A percentile compares a stretch with the other conserved stretches of the same genome.
These are phyloP conservation scores for Parochlus steinenii DNA, from an alignment of 2,888 invertebrate genomes.

Conservation along the genomic window DNA sequence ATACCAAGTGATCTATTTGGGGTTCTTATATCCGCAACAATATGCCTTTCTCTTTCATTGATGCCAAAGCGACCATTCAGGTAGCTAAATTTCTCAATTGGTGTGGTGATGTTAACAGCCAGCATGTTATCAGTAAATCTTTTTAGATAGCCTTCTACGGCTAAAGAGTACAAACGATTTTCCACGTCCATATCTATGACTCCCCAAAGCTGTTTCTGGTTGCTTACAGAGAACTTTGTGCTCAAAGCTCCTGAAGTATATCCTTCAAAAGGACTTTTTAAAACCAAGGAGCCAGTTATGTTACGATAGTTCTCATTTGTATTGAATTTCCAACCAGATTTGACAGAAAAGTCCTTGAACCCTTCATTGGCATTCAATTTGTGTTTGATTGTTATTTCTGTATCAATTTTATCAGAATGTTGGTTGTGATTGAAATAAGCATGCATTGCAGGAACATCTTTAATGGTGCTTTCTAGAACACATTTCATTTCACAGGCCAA, in stretches of 20 bases:
- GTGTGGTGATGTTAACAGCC: conserved; percentile 57
- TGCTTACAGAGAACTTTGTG: conserved; percentile 45
- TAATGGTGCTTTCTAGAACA: conserved; percentile 39
- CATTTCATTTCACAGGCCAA: conserved; percentile 34
- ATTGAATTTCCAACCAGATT: conserved; percentile 51
- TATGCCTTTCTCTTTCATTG: conserved; percentile 48
- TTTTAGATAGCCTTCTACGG: conserved; percentile 50
- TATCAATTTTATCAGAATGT: conserved; percentile 32
- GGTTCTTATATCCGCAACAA: conserved; percentile 55
- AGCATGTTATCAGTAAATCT: conserved; percentile 60
- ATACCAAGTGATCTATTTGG: conserved; percentile 51
- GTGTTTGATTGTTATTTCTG: conserved; percentile 35
- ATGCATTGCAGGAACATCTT: conserved; percentile 38
- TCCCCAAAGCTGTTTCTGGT: conserved; percentile 47
- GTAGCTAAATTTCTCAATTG: conserved; percentile 45
- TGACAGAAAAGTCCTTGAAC: conserved; percentile 42
- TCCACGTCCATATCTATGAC: conserved; percentile 54
- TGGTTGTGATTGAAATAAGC: conserved; percentile 38
- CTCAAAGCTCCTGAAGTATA: conserved; percentile 50
- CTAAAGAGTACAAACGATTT: conserved; percentile 46
- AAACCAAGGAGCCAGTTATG: conserved; percentile 45
- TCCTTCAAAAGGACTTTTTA: conserved; percentile 51
- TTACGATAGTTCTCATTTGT: conserved; percentile 39
- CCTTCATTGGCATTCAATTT: conserved; percentile 21
- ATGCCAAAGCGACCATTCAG: conserved; percentile 54